Base-by-base conservation (phyloP, 2,888 invertebrate species). In the Neoaliturus tenellus region DNA sequence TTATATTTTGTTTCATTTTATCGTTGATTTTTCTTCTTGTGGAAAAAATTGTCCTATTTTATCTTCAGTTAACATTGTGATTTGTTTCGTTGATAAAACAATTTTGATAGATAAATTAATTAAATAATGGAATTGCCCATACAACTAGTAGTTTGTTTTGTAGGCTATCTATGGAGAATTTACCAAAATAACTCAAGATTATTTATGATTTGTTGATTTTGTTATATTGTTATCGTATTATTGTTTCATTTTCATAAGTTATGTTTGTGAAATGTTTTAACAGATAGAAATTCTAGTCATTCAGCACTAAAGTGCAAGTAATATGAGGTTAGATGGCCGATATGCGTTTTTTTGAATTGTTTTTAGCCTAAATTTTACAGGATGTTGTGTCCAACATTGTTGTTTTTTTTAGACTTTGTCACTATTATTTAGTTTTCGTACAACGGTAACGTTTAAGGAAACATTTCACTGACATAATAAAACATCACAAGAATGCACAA, bases 161-260 rank as follows among this genome's bases (percentile, higher is more conserved):
- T 75, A 75, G 48, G 75, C 75, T 75, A 48, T 44, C 39, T 17
- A 28, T 44, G 44, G 55, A 55, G 78, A 78, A 55, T 78, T 78
- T 78, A 78, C 55, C 55, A 78, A 78, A 78, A 55, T 78, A 78
- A 78, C 55, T 78, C 51, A 55, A 44, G 35, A 78, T n/a, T 51
- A 78, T 78, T 78, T 78, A 78, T 78, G 35, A 3, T 55, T 78
- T 78, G 78, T 78, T 78, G 78, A 78, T 78, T 78, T 78, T 78
- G 78, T 78, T 78, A 78, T 55, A 35, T 78, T 78, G 78, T 78
- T 78, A 78, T 78, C 20, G 23, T 78, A 55, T 78, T 78, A 51
- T 78, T 78, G 78, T 78, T 78, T 78, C 78, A 44, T 44, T 69
- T 69, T 69, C 69, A 75, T 44, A 48, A 75, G 78, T 55, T 48